Evolutionary conservation across 2,888 invertebrate genomes (phyloP).

Genomic region (Tridacna crocea): DNA sequence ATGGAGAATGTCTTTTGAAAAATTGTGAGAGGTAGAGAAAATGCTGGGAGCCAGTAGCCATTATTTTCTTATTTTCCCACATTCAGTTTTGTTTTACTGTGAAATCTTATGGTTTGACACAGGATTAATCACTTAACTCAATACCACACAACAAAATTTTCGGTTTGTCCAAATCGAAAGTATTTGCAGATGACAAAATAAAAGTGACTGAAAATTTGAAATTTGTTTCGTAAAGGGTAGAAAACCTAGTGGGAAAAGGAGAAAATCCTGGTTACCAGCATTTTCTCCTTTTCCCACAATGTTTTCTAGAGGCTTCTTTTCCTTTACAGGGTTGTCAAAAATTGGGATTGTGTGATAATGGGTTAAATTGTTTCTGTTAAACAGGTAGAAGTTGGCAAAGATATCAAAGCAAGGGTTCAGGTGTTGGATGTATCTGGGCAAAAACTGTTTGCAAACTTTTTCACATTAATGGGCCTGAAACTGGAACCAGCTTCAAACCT

Average conservation of each 20-base stretch:
- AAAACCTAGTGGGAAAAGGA: not conserved
- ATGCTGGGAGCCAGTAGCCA: no score
- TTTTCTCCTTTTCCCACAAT: not conserved
- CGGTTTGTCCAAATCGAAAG: no score
- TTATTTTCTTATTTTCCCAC: no score
- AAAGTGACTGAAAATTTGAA: no score
- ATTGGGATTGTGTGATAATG: not conserved
- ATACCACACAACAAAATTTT: no score
- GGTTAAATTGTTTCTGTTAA: conserved; percentile 25
- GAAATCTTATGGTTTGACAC: no score
- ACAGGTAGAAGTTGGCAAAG: conserved; percentile 84
- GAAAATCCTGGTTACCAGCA: not conserved
- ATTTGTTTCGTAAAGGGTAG: not conserved
- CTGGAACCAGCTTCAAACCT: conserved; percentile 81
- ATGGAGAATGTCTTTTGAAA: no score
- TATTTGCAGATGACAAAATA: no score
- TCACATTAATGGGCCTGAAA: conserved; percentile 83
- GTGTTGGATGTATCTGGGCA: conserved; percentile 82
- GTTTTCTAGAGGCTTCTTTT: not conserved
- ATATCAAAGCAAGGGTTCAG: conserved; percentile 82
- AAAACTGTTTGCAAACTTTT: conserved; percentile 82
- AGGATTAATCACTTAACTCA: no score
- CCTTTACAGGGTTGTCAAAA: not conserved
- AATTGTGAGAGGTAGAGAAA: no score
- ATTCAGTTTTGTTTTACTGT: no score